These are phyloP conservation scores for Asbolus verrucosus DNA, from an alignment of 1,140 invertebrate genomes.

Conservation along the genomic window DNA sequence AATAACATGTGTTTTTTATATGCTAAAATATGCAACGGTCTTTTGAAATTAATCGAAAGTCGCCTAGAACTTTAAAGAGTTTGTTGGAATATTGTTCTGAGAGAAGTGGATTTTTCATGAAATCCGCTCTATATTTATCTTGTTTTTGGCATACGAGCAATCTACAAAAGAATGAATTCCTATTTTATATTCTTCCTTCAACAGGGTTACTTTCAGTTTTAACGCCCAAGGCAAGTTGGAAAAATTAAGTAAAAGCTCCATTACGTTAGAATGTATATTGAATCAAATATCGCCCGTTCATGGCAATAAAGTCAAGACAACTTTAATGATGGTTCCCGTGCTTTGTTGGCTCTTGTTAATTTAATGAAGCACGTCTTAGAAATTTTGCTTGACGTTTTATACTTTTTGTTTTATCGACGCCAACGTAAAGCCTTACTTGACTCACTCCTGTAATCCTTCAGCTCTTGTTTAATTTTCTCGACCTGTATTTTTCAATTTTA, in stretches of 20 bases:
- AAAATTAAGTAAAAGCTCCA: not conserved
- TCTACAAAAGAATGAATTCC: too few relatives aligned
- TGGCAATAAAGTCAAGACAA: conserved; percentile 26
- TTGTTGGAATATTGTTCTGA: too few relatives aligned
- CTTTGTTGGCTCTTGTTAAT: conserved; percentile 30
- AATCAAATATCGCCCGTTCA: conserved; percentile 17
- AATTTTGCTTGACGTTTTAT: not conserved
- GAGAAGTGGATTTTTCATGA: too few relatives aligned
- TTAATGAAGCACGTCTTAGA: conserved; percentile 2
- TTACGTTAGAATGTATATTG: conserved; percentile 13
- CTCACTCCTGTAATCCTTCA: not conserved
- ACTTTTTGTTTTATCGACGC: not conserved
- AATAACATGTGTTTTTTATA: too few relatives aligned
- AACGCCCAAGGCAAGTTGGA: too few relatives aligned
- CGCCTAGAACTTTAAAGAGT: too few relatives aligned
- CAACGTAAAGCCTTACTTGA: not conserved
- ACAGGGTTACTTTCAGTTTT: too few relatives aligned
- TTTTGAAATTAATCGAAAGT: too few relatives aligned
- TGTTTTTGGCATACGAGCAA: too few relatives aligned
- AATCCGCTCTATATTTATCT: too few relatives aligned
- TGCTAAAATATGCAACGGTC: too few relatives aligned
- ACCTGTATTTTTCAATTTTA: not conserved
- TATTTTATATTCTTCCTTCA: too few relatives aligned
- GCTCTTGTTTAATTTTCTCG: conserved; percentile 1
- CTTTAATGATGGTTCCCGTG: conserved; percentile 3